Base-by-base conservation (phyloP, 2,888 invertebrate genomes). In the Ariolimax columbianus region DNA sequence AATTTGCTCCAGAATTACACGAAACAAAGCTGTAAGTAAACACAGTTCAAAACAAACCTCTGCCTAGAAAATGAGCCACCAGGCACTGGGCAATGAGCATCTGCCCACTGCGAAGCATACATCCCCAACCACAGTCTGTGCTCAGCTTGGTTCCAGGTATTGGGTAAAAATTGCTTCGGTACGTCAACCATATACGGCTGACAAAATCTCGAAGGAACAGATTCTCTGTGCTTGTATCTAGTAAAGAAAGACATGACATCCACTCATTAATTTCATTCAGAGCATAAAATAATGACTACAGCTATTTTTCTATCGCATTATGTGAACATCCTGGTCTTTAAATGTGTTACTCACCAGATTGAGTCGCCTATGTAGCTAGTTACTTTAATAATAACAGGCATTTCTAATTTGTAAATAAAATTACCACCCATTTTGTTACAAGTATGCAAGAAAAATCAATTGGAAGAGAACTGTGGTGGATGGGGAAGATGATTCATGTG, bases 51-150 rank as follows among this genome's bases (percentile, higher is more conserved):
- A 23, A 70, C 89, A 78, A 82, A 93, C 93, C 96, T 94, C 98
- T 95, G 81, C 97, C 97, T 82, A 98, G 95, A 93, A 97, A 97
- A 93, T 97, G 97, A 89, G 96, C 96, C 70, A 97, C 95, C 84
- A 98, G 95, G 23, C 97, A 97, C 94, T 98, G 98, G 0, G 97
- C 97, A 86, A 98, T 94, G 94, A 98, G 95, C 98, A 98, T 98
- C 94, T 98, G 98, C 17, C 97, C 97, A 94, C 97, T 97, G 78
- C 98, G 95, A 40, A 96, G 90, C 96, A 96, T 96, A 92, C 98
- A 98, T 0, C 98, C 98, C 98, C 98, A 98, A 6, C 98, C 98
- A 94, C 97, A 97, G 93, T 98, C 98, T 6, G 97, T 96, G 0
- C 97, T 97, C 90, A 97, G 96, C 87, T 96, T 96, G 0, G 97